These are phyloP conservation scores for Hyles vespertilio DNA, from an alignment of 1,140 invertebrate genomes.

Conservation along the genomic window DNA sequence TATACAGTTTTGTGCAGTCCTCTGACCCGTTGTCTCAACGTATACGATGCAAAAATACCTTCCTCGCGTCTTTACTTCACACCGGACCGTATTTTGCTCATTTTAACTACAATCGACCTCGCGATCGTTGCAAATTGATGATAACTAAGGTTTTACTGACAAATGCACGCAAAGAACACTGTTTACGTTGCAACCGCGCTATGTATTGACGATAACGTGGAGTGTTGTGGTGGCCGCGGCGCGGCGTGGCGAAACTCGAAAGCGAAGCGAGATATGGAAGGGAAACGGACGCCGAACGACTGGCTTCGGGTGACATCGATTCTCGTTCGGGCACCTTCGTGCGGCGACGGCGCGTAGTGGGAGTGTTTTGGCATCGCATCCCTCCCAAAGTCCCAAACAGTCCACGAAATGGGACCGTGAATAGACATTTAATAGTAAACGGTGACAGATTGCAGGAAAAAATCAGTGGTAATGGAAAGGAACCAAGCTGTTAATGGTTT, in stretches of 20 bases:
- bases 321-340: conserved; percentile 48
- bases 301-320: conserved; percentile 60
- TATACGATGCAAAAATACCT: not conserved
- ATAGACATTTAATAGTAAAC: no score
- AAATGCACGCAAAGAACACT: conserved; percentile 8
- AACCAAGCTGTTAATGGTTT: no score
- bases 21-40: conserved; percentile 19
- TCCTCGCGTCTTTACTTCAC: conserved; percentile 54
- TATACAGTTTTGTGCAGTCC: conserved; percentile 58
- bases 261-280: conserved; percentile 39
- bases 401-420: not conserved
- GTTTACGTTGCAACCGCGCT: conserved; percentile 19
- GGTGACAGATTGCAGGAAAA: no score
- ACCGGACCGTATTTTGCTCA: conserved; percentile 67
- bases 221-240: conserved; percentile 19
- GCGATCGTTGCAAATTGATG: no score
- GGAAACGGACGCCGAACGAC: conserved; percentile 30
- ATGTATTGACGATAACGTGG: conserved; percentile 16
- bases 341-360: conserved; percentile 17
- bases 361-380: conserved; percentile 26
- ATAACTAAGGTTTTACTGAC: no score
- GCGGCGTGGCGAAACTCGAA: conserved; percentile 44
- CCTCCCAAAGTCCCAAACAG: not conserved
- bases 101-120: conserved; percentile 34
- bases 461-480: no score